Evolutionary conservation across 2,888 invertebrate species (phyloP), one percentile per base, ranked within the genome.

Genomic region (Phalera bucephala): DNA sequence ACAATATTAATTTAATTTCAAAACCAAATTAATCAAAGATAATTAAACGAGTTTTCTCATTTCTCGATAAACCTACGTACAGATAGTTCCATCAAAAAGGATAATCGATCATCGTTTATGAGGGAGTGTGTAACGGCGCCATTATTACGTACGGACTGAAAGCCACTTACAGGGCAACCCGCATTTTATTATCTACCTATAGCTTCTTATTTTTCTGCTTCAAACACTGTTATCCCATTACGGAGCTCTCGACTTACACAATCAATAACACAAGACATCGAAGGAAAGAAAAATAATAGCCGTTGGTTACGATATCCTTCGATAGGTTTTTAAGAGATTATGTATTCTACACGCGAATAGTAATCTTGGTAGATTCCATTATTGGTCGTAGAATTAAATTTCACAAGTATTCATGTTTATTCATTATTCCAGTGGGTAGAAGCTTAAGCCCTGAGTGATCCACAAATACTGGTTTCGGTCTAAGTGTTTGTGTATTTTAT

Each of bases 211-310:
- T 49, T 49, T 47, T 47, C 40, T 15, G 44, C 45, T 52, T 48
- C 29, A 52, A 57, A 47, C 49, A 41, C 42, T 54, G 48, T 57
- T 53, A 61, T 60, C 48, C 46, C 47, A 54, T 61, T 60, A 62
- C 38, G 45, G 41, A 39, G 45, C 55, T 49, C 47, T 54, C 48
- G 52, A 48, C 43, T 56, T 59, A 48, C 35, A 40, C 41, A 43
- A 48, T 47, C 52, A 51, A 46, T 56, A 52, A 53, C 45, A 51
- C 52, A 50, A 47, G 45, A 43, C 21, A 35, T 25, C 44, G 15
- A 31, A 31, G 2, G 15, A 12, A 26, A 8, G 9, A 28, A 28
- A 28, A 28, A 28, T 9, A 25, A 25, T 12, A 25, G 12, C 10
- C 10, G 22, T 23, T 11, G 25, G 7, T 2, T 25, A 12, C 10